Evolutionary conservation across 2,888 invertebrate genomes (phyloP).

Genomic region (Macrosoma leucophasiata): DNA sequence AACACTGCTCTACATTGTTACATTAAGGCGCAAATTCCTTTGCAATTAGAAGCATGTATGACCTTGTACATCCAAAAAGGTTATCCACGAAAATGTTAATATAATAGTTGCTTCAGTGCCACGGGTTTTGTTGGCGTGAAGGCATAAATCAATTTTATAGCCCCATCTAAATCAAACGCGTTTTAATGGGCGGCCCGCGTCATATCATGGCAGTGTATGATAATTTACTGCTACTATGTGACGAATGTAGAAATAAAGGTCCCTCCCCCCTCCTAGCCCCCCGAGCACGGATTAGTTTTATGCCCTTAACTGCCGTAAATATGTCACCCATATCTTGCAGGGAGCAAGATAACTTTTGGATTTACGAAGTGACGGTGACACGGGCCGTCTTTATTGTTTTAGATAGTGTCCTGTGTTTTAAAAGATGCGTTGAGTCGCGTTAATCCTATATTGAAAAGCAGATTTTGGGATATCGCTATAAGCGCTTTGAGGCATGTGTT

Average conservation of each 20-base stretch:
- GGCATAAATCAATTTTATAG: constrained; percentile 77
- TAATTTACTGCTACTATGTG: constrained; percentile 77
- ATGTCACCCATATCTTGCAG: constrained; percentile 68
- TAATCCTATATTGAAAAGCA: too few species aligned
- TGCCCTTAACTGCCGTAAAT: constrained; percentile 72
- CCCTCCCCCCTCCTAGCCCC: constrained; percentile 43
- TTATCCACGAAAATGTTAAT: constrained; percentile 76
- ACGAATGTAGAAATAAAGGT: constrained; percentile 77
- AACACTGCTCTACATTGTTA: not conserved
- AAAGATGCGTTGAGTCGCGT: too few species aligned
- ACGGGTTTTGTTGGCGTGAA: constrained; percentile 76
- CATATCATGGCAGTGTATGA: constrained; percentile 76
- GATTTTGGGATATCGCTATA: too few species aligned
- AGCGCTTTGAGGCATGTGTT: too few species aligned
- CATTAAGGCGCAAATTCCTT: constrained; percentile 16
- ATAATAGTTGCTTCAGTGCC: constrained; percentile 75
- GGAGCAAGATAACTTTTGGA: constrained; percentile 70
- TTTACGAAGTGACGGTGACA: constrained; percentile 48
- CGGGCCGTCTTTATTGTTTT: constrained; percentile 32
- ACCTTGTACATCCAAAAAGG: constrained; percentile 56
- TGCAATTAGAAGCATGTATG: constrained; percentile 35
- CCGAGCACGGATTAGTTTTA: constrained; percentile 64
- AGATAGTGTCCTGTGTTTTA: constrained; percentile 31
- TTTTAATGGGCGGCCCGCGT: constrained; percentile 77
- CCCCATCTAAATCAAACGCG: constrained; percentile 77